These are phyloP conservation scores for Arnoldichthys spilopterus DNA, from an alignment of 2,797 vertebrate species.

Conservation along the genomic window DNA sequence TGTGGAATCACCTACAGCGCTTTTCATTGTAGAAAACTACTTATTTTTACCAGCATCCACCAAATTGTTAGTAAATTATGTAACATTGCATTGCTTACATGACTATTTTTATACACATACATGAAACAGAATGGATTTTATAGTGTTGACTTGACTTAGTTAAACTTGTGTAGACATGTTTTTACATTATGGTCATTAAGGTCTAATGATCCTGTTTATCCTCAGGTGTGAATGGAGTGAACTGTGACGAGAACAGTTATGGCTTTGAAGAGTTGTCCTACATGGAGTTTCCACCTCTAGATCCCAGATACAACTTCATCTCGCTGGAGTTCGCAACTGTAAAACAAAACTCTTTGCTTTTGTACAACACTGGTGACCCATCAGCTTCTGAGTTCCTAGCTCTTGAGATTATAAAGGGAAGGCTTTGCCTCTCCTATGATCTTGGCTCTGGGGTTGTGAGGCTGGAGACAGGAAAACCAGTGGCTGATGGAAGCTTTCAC, in stretches of 20 bases:
- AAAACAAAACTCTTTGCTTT: slow-evolving; percentile 73
- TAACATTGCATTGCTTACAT: too few species aligned
- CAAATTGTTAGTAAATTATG: too few species aligned
- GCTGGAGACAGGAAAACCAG: slow-evolving; percentile 72
- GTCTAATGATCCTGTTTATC: slow-evolving; percentile 17
- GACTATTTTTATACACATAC: too few species aligned
- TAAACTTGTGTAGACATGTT: too few species aligned
- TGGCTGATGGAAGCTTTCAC: slow-evolving; percentile 81
- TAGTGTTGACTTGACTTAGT: too few species aligned
- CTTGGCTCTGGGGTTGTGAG: slow-evolving; percentile 76
- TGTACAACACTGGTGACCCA: slow-evolving; percentile 72
- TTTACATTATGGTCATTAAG: background rate
- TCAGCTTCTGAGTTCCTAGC: slow-evolving; percentile 75
- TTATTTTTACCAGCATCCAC: too few species aligned
- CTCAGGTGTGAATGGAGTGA: slow-evolving; percentile 74
- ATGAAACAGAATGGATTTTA: too few species aligned
- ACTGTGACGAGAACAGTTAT: slow-evolving; percentile 76
- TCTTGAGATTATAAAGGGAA: slow-evolving; percentile 75
- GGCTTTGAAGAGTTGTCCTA: slow-evolving; percentile 82
- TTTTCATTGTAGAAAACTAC: too few species aligned
- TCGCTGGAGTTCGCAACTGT: slow-evolving; percentile 78
- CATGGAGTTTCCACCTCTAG: slow-evolving; percentile 78
- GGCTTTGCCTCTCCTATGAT: slow-evolving; percentile 73
- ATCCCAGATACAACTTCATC: slow-evolving; percentile 79
- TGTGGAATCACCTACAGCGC: too few species aligned